Conservation (phyloP, 2,888 invertebrate genomes). For the Philopedon plagiatum region DNA sequence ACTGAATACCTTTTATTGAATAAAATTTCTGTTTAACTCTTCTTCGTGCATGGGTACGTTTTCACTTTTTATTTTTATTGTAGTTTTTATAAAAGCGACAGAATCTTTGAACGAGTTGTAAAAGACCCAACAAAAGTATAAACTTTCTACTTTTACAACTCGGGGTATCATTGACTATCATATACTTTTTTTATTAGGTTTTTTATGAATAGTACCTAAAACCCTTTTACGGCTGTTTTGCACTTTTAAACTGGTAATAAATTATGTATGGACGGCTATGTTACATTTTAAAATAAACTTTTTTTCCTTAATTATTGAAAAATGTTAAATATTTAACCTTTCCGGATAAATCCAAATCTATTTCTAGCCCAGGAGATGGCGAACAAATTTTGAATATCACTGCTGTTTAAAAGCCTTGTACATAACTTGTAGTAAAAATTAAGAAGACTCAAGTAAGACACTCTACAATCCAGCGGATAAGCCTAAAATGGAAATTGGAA, state of each 20-base stretch:
- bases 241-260: background rate
- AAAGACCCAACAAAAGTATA: background rate
- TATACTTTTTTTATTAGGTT: slow-evolving; percentile 3
- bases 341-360: too few relatives aligned
- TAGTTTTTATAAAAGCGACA: background rate
- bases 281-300: too few relatives aligned
- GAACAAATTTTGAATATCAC: too few relatives aligned
- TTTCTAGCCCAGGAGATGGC: too few relatives aligned
- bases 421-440: too few relatives aligned
- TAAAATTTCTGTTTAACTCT: background rate
- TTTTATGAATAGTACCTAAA: background rate
- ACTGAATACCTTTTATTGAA: background rate
- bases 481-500: too few relatives aligned
- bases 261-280: background rate
- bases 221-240: background rate
- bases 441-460: too few relatives aligned
- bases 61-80: slow-evolving; percentile 9
- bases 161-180: background rate
- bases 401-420: too few relatives aligned
- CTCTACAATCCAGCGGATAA: too few relatives aligned
- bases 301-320: too few relatives aligned
- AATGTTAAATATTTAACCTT: too few relatives aligned
- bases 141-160: slow-evolving; percentile 19
- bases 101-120: background rate
- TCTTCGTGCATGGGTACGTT: background rate